Evolutionary conservation across 2,888 invertebrate genomes (phyloP).

Genomic region (Acanthosoma haemorrhoidale): DNA sequence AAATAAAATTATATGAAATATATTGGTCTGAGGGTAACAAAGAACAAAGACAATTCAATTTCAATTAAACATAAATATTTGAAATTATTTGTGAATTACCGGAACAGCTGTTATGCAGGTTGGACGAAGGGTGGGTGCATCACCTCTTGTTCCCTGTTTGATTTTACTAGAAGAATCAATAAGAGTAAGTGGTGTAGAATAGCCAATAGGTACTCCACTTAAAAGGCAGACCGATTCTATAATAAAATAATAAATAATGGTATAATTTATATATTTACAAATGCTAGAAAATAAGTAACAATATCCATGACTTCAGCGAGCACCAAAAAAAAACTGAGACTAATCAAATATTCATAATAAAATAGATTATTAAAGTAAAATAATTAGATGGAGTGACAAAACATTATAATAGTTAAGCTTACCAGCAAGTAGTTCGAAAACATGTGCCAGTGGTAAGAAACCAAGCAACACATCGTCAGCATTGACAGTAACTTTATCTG

Average conservation of each 20-base stretch:
- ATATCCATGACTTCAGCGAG: not conserved
- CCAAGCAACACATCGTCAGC: constrained; percentile 80
- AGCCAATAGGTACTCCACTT: constrained; percentile 86
- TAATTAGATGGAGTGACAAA: not conserved
- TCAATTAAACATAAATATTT: not conserved
- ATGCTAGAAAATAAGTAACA: not conserved
- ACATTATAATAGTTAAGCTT: not conserved
- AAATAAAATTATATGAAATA: not conserved
- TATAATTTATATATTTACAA: not conserved
- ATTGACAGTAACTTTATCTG: constrained; percentile 60
- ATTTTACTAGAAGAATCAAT: constrained; percentile 91
- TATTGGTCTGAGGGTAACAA: not conserved
- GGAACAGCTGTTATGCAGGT: constrained; percentile 96
- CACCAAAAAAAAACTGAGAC: not conserved
- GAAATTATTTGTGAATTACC: constrained; percentile 50
- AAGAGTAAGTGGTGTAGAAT: constrained; percentile 91
- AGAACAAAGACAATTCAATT: not conserved
- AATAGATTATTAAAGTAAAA: not conserved
- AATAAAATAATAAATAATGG: constrained; percentile 29
- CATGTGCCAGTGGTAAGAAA: constrained; percentile 94
- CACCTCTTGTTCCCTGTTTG: constrained; percentile 89
- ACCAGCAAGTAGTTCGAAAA: constrained; percentile 88
- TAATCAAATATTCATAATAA: not conserved
- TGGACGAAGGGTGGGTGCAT: constrained; percentile 83
- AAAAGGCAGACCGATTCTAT: constrained; percentile 44